Percentiles rank a stretch among this genome's conserved stretches.
Conservation (phyloP, 2,113 vertebrate genomes). For the Sceloporus undulatus region DNA sequence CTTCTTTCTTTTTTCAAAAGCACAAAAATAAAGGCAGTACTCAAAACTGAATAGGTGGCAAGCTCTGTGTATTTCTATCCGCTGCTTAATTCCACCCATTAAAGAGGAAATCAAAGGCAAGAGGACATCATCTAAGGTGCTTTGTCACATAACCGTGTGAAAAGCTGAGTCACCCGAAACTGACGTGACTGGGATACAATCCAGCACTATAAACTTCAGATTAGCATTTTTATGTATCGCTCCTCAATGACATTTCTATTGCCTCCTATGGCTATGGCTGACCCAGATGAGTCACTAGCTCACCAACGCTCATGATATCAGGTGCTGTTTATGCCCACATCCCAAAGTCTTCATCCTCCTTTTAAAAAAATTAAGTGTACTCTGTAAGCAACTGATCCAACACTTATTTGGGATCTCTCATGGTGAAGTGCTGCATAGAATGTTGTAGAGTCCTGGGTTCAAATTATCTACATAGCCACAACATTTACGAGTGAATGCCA, state of each 20-base stretch:
- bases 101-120: constrained; percentile 53
- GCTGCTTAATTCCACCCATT: constrained; percentile 53
- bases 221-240: not conserved
- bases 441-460: not conserved
- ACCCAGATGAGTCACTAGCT: not conserved
- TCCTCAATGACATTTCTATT: not conserved
- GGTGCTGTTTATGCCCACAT: not conserved
- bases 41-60: constrained; percentile 50
- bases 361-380: not conserved
- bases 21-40: constrained; percentile 45
- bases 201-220: not conserved
- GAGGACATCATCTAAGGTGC: not conserved
- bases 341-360: not conserved
- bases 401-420: not conserved
- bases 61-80: constrained; percentile 57
- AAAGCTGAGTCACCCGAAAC: not conserved
- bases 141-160: not conserved
- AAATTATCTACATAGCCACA: not conserved
- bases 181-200: not conserved
- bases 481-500: not conserved
- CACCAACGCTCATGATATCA: not conserved
- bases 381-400: not conserved
- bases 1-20: not conserved
- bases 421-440: no score
- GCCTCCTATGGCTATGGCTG: not conserved